Base-by-base conservation (phyloP, 1,140 invertebrate genomes). In the Ooceraea biroi region DNA sequence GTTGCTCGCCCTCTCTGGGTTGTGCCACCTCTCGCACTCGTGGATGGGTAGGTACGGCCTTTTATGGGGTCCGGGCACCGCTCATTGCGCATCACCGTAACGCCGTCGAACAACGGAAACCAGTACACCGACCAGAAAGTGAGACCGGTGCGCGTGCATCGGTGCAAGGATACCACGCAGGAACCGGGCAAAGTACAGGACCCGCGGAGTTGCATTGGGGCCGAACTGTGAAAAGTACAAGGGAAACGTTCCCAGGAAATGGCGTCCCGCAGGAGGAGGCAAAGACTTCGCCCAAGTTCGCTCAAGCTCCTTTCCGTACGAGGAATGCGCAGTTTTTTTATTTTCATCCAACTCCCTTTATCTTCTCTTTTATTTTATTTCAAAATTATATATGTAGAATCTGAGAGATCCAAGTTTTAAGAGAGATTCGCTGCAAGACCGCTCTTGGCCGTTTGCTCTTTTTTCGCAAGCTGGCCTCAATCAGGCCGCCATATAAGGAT, bases 11-110 rank as follows among this genome's bases (percentile, higher is more conserved):
- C n/a, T 74, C 74, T 85, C 73, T 57, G n/a, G 72, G 74, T 86
- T 76, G 44, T 65, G n/a, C 27, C 44, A 22, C 1, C 22, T 83
- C 22, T 60, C 41, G 41, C 27, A 17, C 2, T 78, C 30, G 50
- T 25, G 12, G 57, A 46, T 12, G 22, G n/a, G 55, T 74, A 76
- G 65, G 50, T 68, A 83, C 57, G 36, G 48, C 71, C 80, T 89
- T 91, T 90, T 90, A 89, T 90, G 74, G 88, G 68, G 86, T 74
- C 85, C 77, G 57, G 69, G n/a, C n/a, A n/a, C 68, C 60, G 66
- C 77, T 86, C 84, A 84, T 91, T 90, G 89, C 90, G 85, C 87
- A 90, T 91, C 88, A 87, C 66, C 87, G 87, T 90, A 88, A 91
- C 84, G 68, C 72, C 60, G 83, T 85, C 83, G 72, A 84, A 88